phyloP scores from a whole-genome alignment of 2,888 invertebrate genomes.

The Exocentrus adspersus region DNA sequence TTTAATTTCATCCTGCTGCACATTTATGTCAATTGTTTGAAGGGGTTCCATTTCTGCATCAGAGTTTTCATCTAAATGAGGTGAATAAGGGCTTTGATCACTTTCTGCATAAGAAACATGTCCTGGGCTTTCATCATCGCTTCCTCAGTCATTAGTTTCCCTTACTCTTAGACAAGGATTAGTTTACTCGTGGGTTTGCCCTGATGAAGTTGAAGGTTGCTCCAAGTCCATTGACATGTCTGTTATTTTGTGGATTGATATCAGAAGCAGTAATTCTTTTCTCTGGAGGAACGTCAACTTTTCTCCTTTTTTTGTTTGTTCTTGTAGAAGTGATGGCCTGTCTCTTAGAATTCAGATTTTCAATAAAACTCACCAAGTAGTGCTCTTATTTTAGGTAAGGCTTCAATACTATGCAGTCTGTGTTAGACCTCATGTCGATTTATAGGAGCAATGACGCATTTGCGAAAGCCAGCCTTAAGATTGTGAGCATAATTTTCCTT shows the following conservation, averaged over 20 bases:
- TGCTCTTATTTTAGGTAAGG: constrained; percentile 12
- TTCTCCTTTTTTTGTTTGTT: constrained; percentile 7
- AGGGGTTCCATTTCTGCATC: constrained; percentile 13
- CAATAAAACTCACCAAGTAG: constrained; percentile 20
- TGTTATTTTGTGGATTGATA: constrained; percentile 13
- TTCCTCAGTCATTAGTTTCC: background rate
- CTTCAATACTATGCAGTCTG: constrained; percentile 13
- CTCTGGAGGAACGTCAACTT: constrained; percentile 14
- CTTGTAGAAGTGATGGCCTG: constrained; percentile 10
- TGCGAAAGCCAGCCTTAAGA: constrained; percentile 13
- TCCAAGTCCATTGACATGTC: constrained; percentile 6
- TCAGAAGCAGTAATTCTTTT: constrained; percentile 14
- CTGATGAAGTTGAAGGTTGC: constrained; percentile 11
- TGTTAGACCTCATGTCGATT: constrained; percentile 17
- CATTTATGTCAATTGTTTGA: constrained; percentile 10
- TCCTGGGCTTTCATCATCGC: constrained; percentile 15
- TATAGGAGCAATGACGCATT: constrained; percentile 16
- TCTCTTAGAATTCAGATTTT: constrained; percentile 4
- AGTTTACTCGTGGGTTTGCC: background rate
- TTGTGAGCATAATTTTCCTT: no score
- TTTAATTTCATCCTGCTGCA: constrained; percentile 17
- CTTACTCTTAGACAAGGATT: background rate
- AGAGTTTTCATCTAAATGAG: constrained; percentile 21
- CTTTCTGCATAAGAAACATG: constrained; percentile 25
- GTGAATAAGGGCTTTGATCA: constrained; percentile 32